Evolutionary conservation across 2,113 vertebrate genomes (phyloP), one percentile per base, ranked within the genome.

Genomic region (Dromiciops gliroides): DNA sequence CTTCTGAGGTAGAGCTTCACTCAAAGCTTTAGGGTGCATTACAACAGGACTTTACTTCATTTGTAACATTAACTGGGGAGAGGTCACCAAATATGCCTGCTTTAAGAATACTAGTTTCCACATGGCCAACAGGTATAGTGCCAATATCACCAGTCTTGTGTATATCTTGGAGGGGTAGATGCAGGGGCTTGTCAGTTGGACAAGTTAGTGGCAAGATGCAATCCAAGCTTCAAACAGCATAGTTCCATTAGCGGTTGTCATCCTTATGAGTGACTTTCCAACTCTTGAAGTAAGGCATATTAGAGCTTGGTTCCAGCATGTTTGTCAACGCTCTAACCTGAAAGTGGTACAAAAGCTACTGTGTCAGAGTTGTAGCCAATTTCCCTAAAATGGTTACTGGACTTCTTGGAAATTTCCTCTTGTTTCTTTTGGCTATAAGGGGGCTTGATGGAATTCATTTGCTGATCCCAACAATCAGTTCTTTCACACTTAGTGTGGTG

Each of bases 141-240:
- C 99, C 99, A 98, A 99, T 99, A 95, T 99, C 99, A 98, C 99
- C 99, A 2, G 99, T 99, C 97, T 99, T 99, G 99, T 99, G 99
- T 96, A 99, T 99, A 44, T 99, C 99, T 90, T 99, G 99, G 89
- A 99, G 98, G 50, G 99, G 99, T 16, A 99, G 98, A 51, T 99
- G 99, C 22, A 99, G 99, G 89, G 99, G 98, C 97, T 99, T 99
- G 97, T 99, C 99, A 92, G 99, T 99, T 16, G 99, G 99, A 92
- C 99, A 99, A 37, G 98, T 98, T 1, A 99, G 99, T 56, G 99
- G 98, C 98, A 99, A 98, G 97, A 99, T 99, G 37, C 99, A 99
- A 83, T 99, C 99, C 96, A 99, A 96, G 99, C 99, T 97, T 99
- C 99, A 89, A 99, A 98, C 2, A 99, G 99, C 48, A 99, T 99